Evolutionary conservation across 2,113 vertebrate genomes (phyloP).

Genomic region (Gila orcuttii): DNA sequence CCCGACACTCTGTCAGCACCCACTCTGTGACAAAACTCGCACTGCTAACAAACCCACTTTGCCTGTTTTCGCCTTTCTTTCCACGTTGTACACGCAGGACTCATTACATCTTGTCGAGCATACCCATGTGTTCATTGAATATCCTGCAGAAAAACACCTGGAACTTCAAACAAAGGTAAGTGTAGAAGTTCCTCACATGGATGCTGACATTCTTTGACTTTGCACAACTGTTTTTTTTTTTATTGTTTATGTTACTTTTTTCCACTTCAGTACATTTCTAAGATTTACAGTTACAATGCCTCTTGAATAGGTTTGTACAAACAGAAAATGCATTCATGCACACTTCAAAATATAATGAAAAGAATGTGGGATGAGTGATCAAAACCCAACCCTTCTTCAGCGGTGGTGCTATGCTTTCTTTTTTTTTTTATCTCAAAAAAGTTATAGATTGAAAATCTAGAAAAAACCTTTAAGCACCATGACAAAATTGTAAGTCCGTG

Average conservation of each 20-base stretch:
- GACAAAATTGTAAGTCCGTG: not conserved
- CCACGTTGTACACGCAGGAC: not conserved
- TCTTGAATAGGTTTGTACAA: not conserved
- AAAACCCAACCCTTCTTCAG: conserved; percentile 10
- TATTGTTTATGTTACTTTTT: not conserved
- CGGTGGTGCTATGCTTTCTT: not conserved
- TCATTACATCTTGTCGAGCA: conserved; percentile 34
- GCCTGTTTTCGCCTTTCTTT: conserved; percentile 14
- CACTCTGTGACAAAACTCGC: conserved; percentile 25
- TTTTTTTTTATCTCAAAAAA: not conserved
- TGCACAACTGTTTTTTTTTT: not conserved
- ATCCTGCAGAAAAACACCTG: not conserved
- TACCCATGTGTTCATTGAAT: not conserved
- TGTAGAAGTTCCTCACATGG: not conserved
- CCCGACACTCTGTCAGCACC: conserved; percentile 29
- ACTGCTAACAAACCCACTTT: conserved; percentile 25
- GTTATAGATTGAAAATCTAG: not conserved
- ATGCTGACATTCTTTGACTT: conserved; percentile 1
- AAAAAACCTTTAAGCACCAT: not conserved
- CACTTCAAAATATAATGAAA: not conserved
- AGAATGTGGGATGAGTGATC: not conserved
- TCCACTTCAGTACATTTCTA: not conserved
- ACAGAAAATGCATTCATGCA: not conserved
- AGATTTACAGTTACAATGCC: not conserved
- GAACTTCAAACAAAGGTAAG: not conserved